These are phyloP conservation scores for Struthidea cinerea DNA, from an alignment of 2,113 vertebrate genomes.

Conservation along the genomic window DNA sequence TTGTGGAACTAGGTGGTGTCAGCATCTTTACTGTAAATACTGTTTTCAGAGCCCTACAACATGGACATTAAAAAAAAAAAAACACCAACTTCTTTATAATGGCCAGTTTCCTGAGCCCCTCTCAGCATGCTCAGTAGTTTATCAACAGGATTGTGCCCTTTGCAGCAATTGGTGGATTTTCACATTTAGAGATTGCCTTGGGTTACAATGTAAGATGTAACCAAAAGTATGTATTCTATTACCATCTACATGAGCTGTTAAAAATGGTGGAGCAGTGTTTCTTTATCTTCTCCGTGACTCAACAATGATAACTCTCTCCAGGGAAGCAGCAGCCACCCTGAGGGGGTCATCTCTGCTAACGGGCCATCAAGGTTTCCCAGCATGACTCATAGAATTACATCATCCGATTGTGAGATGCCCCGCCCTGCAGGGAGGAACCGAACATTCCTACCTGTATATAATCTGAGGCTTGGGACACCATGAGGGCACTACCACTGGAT, in stretches of 20 bases:
- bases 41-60: background rate
- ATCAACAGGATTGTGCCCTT: background rate
- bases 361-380: background rate
- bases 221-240: background rate
- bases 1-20: background rate
- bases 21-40: background rate
- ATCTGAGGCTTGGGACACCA: background rate
- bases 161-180: background rate
- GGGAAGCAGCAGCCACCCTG: background rate
- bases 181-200: background rate
- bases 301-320: background rate
- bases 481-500: background rate
- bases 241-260: background rate
- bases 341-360: background rate
- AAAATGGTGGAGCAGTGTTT: too few species aligned
- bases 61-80: background rate
- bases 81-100: background rate
- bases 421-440: background rate
- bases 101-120: background rate
- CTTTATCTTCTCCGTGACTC: background rate
- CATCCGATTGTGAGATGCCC: background rate
- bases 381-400: background rate
- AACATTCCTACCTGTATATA: background rate
- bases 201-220: background rate
- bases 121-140: background rate